Evolutionary conservation across 2,888 invertebrate genomes (phyloP).

Genomic region (Chesias legatella): DNA sequence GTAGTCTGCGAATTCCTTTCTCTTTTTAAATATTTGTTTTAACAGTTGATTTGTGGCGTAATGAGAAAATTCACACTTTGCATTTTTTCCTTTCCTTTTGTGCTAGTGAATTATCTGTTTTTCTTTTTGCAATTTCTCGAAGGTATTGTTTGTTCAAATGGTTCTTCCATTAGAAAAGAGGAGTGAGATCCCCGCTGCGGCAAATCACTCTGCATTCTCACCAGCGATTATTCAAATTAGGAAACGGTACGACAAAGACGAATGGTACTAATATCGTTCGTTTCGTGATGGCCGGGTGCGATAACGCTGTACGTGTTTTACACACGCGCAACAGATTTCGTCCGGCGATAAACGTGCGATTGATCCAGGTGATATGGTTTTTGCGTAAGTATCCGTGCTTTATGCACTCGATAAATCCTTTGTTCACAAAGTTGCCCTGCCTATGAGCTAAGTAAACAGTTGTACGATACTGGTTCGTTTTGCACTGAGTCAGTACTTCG

Average conservation of each 20-base stretch:
- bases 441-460: slow-evolving; percentile 14
- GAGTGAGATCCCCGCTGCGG: slow-evolving; percentile 47
- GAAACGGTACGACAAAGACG: slow-evolving; percentile 78
- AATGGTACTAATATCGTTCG: slow-evolving; percentile 77
- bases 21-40: slow-evolving; percentile 78
- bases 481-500: slow-evolving; percentile 7
- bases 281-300: slow-evolving; percentile 62
- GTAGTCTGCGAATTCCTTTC: slow-evolving; percentile 74
- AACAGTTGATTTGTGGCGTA: slow-evolving; percentile 77
- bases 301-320: slow-evolving; percentile 67
- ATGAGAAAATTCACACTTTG: slow-evolving; percentile 74
- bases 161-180: slow-evolving; percentile 16
- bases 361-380: slow-evolving; percentile 74
- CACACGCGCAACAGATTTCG: slow-evolving; percentile 74
- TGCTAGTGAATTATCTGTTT: slow-evolving; percentile 44
- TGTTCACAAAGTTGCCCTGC: slow-evolving; percentile 40
- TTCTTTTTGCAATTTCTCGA: slow-evolving; percentile 31
- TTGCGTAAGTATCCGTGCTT: slow-evolving; percentile 74
- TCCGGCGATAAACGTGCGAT: slow-evolving; percentile 68
- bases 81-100: slow-evolving; percentile 53
- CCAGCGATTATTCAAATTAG: slow-evolving; percentile 80
- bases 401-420: slow-evolving; percentile 53
- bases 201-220: slow-evolving; percentile 74
- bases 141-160: slow-evolving; percentile 19
- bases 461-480: slow-evolving; percentile 7